Conservation (phyloP, 2,113 vertebrate species). For the Rhinoptilus africanus region DNA sequence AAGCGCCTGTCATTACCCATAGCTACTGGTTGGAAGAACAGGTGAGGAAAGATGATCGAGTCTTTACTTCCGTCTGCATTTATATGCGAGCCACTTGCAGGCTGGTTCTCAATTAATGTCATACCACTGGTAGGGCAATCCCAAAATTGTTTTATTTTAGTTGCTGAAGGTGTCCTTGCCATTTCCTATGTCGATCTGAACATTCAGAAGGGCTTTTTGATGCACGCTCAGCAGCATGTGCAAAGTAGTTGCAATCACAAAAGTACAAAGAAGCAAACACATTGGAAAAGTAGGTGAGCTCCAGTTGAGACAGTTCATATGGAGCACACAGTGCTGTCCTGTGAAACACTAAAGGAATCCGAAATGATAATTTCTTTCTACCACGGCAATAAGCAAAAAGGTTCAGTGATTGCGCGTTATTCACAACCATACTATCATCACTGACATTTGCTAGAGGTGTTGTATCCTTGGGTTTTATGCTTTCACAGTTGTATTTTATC, state of each 20-base stretch:
- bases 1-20: not conserved
- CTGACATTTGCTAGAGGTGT: not conserved
- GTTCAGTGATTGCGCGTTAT: slow-evolving; percentile 8
- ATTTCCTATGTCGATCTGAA: fast-evolving
- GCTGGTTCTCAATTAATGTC: not conserved
- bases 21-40: not conserved
- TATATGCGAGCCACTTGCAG: not conserved
- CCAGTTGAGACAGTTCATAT: not conserved
- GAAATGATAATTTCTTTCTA: not conserved
- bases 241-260: not conserved
- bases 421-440: not conserved
- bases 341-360: not conserved
- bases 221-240: not conserved
- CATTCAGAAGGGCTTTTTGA: not conserved
- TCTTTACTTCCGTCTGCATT: fast-evolving
- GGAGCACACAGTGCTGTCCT: not conserved
- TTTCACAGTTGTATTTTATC: not conserved
- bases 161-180: not conserved
- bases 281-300: not conserved
- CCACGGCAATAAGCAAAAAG: not conserved
- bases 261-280: not conserved
- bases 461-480: not conserved
- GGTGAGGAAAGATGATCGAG: not conserved
- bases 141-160: not conserved
- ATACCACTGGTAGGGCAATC: not conserved